Base-by-base conservation (phyloP, 2,888 invertebrate species). In the Xanthia icteritia region DNA sequence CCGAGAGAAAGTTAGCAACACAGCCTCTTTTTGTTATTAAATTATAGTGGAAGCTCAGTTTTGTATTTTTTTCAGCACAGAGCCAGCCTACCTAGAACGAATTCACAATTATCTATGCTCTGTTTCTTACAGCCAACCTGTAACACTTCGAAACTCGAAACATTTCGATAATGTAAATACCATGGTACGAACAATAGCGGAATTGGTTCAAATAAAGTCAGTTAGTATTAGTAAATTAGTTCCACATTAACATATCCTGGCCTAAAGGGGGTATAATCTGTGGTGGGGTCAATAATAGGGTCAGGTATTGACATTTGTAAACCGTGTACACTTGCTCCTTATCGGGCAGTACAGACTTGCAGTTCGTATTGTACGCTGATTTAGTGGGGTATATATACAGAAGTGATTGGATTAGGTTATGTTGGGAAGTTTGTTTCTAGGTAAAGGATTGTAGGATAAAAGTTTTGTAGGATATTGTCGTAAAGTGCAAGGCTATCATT, bases 271-370 rank as follows among this genome's bases (percentile, higher is more conserved):
- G 79, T 84, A 81, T 76, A 79, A 76, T 85, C 85, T 86, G 77
- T 87, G 86, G 81, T 83, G 73, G 78, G 92, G 91, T 91, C 91
- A 90, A 86, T 84, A 86, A 82, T 82, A 75, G 92, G 92, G 93
- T 93, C 92, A 93, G 86, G 81, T 87, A 89, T 92, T 93, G 94
- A 92, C 94, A 94, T 94, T 94, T 94, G 90, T 91, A 91, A 93
- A 92, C 92, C 92, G 90, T 90, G 91, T 89, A 89, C 89, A 89
- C 87, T 89, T 91, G 88, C 82, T 76, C 79, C 83, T 87, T 89
- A 90, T 92, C 89, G 82, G 80, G 77, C 75, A 73, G 73, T 76
- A 82, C 5, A 5, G 27, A 27, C 51, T 8, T 60, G 27, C 81
- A 74, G 77, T 84, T 85, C 77, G 86, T 81, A 82, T 86, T 89